A percentile compares a stretch with the other conserved stretches of the same genome.
These are phyloP conservation scores for Entomobrya multifasciata DNA, from an alignment of 2,888 invertebrate genomes.

Conservation along the genomic window DNA sequence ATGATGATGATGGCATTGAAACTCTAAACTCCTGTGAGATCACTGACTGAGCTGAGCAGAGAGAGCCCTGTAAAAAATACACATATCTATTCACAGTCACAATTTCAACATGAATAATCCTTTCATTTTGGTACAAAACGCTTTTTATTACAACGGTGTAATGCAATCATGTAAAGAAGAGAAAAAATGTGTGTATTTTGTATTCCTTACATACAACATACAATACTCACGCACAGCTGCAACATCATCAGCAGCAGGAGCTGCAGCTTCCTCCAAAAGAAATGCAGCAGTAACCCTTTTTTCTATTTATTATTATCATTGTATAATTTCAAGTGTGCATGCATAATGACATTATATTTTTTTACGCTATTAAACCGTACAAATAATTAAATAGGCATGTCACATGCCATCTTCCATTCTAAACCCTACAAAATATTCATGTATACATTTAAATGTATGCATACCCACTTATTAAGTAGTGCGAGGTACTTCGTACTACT, in stretches of 20 bases:
- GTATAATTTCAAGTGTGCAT: slow-evolving; percentile 43
- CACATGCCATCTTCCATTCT: too few relatives aligned
- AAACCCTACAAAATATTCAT: too few relatives aligned
- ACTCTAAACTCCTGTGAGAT: too few relatives aligned
- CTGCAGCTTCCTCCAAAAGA: background rate
- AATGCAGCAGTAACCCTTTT: background rate
- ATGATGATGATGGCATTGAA: too few relatives aligned
- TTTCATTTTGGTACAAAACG: background rate
- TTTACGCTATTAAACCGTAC: slow-evolving; percentile 23
- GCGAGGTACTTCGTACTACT: background rate
- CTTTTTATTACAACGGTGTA: background rate
- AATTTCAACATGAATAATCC: background rate
- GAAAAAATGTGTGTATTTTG: background rate
- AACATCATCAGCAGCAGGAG: too few relatives aligned
- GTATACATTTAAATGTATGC: background rate
- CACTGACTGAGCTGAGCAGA: too few relatives aligned
- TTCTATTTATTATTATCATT: background rate
- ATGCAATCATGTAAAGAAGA: background rate
- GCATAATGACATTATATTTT: slow-evolving; percentile 22
- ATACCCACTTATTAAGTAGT: background rate
- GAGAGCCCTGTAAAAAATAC: background rate
- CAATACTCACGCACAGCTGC: slow-evolving; percentile 8
- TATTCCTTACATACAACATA: too few relatives aligned
- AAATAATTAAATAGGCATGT: background rate
- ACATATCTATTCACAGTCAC: background rate